Base-by-base conservation (phyloP, 2,113 vertebrate genomes). In the Irena cyanogastra region DNA sequence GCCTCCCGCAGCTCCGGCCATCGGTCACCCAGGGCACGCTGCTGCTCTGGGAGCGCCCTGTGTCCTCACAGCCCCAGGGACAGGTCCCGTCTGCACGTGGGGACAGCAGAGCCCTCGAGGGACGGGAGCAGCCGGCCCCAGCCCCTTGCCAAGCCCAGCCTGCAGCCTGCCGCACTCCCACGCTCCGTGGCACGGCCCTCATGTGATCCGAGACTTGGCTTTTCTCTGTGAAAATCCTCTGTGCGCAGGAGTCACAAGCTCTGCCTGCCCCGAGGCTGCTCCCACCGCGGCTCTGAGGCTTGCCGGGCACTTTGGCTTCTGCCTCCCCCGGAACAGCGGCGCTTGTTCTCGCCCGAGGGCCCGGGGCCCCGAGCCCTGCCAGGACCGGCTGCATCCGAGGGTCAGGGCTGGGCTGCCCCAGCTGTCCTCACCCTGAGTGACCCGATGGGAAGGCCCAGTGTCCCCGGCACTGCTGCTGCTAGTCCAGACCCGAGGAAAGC, bases 361-460 rank as follows among this genome's bases (percentile, higher is more conserved):
- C 4, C 6, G 3, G 52, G n/a, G n/a, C 30, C 16, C 2, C 6
- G 66, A 1, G 5, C 54, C 9, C 61, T 10, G 59, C 54, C 6
- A 2, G 16, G 30, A 11, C 19, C 0, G 1, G 2, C 11, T 0
- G 21, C 23, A 2, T 3, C 37, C 0, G 9, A 7, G 30, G 10
- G 6, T 2, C 3, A 24, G 22, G 23, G 16, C 45, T 61, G 4
- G 9, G 13, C 2, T 26, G n/a, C 47, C 64, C 45, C 45, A 1
- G 11, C 4, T 1, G 0, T 8, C 75, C 13, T 30, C 65, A 9
- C 37, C 44, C 31, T 7, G 22, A 57, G 64, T 8, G 50, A 42
- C 16, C 41, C 4, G 31, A 9, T 3, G 56, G 72, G 56, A 35
- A 42, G 10, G 3, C 2, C 7, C 13, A 0, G 6, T 1, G 33